These are phyloP conservation scores for Silurus lanzhouensis DNA, from an alignment of 2,797 vertebrate species.

Conservation along the genomic window DNA sequence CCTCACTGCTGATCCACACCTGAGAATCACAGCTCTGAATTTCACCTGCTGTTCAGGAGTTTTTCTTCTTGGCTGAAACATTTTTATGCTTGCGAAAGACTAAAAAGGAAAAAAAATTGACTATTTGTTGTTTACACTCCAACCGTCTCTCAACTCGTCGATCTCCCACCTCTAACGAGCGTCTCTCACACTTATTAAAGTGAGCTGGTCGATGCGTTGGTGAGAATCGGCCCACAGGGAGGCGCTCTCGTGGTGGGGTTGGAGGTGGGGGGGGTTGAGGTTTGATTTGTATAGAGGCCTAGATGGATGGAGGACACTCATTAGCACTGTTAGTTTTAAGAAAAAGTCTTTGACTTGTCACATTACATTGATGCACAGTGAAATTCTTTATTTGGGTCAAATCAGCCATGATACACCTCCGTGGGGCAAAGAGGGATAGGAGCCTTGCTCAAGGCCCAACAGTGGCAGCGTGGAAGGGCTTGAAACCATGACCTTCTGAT, in stretches of 20 bases:
- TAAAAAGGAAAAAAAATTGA: neutral
- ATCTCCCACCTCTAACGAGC: slow-evolving; percentile 1
- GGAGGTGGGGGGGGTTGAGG: neutral
- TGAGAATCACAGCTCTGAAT: slow-evolving; percentile 42
- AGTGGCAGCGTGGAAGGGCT: no score
- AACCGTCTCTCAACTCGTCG: neutral
- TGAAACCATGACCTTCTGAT: no score
- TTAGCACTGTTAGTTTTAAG: neutral
- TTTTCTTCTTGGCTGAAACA: neutral
- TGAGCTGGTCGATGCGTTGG: neutral
- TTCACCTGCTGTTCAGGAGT: slow-evolving; percentile 26
- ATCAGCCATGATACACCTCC: no score
- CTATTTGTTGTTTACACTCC: neutral
- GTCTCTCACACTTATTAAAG: slow-evolving; percentile 1
- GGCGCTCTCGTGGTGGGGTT: neutral
- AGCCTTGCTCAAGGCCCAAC: no score
- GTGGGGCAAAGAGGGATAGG: no score
- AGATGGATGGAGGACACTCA: neutral
- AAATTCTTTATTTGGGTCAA: no score
- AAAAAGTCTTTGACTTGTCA: no score
- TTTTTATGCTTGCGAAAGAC: neutral
- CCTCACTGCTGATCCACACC: slow-evolving; percentile 41
- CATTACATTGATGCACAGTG: no score
- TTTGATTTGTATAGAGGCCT: neutral
- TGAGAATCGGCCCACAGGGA: neutral